Evolutionary conservation across 2,888 invertebrate genomes (phyloP).

Genomic region (Lamellibrachia satsuma): DNA sequence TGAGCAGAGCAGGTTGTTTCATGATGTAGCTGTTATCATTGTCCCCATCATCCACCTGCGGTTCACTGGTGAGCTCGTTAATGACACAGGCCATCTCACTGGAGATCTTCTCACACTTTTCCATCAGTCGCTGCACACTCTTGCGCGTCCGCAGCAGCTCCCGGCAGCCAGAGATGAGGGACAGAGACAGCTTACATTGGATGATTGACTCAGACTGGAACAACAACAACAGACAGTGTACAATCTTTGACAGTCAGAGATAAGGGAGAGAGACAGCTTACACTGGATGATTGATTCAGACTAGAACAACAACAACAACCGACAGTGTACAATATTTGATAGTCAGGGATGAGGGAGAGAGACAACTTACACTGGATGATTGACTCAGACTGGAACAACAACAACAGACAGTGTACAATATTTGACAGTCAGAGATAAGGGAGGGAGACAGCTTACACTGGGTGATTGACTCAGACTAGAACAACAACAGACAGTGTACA

Average conservation of each 20-base stretch:
- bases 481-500: too few relatives aligned
- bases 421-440: too few relatives aligned
- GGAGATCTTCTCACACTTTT: slow-evolving; percentile 79
- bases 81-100: slow-evolving; percentile 82
- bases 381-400: too few relatives aligned
- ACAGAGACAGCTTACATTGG: slow-evolving; percentile 72
- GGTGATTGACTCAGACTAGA: too few relatives aligned
- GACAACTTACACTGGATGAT: too few relatives aligned
- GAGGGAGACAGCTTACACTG: too few relatives aligned
- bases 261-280: too few relatives aligned
- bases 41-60: slow-evolving; percentile 68
- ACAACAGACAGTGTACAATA: too few relatives aligned
- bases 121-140: slow-evolving; percentile 40
- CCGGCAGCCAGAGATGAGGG: slow-evolving; percentile 83
- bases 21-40: slow-evolving; percentile 67
- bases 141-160: slow-evolving; percentile 40
- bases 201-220: background rate
- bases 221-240: background rate
- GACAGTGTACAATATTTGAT: too few relatives aligned
- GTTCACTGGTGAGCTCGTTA: slow-evolving; percentile 70
- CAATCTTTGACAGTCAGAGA: too few relatives aligned
- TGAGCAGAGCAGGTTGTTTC: slow-evolving; percentile 78
- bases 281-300: background rate
- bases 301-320: too few relatives aligned
- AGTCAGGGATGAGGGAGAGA: too few relatives aligned